Evolutionary conservation across 1,140 invertebrate species (phyloP).

Genomic region (Phthorimaea operculella): DNA sequence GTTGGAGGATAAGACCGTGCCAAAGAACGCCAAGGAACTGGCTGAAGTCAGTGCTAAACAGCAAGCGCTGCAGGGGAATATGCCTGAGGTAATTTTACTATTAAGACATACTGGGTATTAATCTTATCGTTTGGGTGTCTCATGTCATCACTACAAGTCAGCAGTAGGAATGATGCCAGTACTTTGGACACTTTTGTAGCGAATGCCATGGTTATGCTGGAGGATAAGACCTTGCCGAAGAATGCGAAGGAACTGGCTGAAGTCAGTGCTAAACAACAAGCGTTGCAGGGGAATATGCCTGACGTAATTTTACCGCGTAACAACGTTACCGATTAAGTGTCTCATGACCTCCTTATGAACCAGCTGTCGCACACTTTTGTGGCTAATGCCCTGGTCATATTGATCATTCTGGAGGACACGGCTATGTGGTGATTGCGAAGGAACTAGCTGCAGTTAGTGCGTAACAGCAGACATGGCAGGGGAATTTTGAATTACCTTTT

Average conservation of each 20-base stretch:
- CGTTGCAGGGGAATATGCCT: conserved; percentile 72
- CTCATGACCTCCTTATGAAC: conserved; percentile 82
- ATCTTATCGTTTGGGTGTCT: no score
- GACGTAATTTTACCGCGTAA: no score
- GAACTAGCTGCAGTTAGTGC: conserved; percentile 82
- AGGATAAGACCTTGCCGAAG: conserved; percentile 40
- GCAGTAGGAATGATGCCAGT: conserved; percentile 71
- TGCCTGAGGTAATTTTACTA: conserved; percentile 69
- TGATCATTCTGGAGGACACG: conserved; percentile 40
- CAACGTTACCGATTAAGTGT: no score
- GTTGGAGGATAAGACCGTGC: conserved; percentile 36
- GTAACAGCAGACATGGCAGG: conserved; percentile 74
- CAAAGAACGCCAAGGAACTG: conserved; percentile 80
- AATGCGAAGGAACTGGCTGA: conserved; percentile 84
- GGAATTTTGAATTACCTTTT: no score
- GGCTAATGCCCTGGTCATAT: conserved; percentile 38
- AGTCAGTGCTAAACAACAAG: conserved; percentile 75
- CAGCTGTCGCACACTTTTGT: conserved; percentile 69
- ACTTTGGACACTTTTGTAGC: conserved; percentile 64
- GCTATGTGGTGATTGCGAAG: conserved; percentile 70
- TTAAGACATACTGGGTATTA: no score
- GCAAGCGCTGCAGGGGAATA: conserved; percentile 71
- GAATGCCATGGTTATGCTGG: conserved; percentile 33
- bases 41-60: conserved; percentile 77
- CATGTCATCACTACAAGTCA: no score